These are phyloP conservation scores for Conus ventricosus DNA, from an alignment of 1,140 invertebrate genomes.

Conservation along the genomic window DNA sequence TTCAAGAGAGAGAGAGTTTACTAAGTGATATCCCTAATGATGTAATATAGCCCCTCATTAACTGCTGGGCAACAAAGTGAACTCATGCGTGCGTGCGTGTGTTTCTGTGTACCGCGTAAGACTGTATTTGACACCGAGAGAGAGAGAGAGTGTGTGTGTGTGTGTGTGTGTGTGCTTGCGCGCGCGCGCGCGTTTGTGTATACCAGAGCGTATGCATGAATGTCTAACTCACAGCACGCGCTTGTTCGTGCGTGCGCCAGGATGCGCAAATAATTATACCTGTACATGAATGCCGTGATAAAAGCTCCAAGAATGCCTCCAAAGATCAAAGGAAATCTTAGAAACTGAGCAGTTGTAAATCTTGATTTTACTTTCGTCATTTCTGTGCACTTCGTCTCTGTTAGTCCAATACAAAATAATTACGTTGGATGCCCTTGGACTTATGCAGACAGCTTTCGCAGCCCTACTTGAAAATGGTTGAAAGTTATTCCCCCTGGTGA, in stretches of 20 bases:
- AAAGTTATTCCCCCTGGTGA: neutral
- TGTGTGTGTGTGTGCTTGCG: constrained; percentile 25
- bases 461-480: neutral
- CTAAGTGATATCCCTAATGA: too few relatives aligned
- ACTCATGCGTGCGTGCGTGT: neutral
- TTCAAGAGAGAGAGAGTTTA: too few relatives aligned
- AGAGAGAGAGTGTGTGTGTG: constrained; percentile 26
- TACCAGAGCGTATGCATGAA: too few relatives aligned
- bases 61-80: too few relatives aligned
- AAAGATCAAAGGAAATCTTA: constrained; percentile 30
- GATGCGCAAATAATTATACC: neutral
- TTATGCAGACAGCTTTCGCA: neutral
- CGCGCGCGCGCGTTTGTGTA: neutral
- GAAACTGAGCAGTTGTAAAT: constrained; percentile 8
- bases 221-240: neutral
- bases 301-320: constrained; percentile 20
- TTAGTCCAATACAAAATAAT: neutral
- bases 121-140: too few relatives aligned
- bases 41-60: too few relatives aligned
- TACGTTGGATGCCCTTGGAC: neutral
- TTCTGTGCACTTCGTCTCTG: neutral
- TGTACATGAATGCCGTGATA: constrained; percentile 18
- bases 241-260: too few relatives aligned
- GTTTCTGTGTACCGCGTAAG: neutral
- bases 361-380: constrained; percentile 14